These are phyloP conservation scores for Neuroterus valhalla DNA, from an alignment of 1,140 invertebrate genomes.

Conservation along the genomic window DNA sequence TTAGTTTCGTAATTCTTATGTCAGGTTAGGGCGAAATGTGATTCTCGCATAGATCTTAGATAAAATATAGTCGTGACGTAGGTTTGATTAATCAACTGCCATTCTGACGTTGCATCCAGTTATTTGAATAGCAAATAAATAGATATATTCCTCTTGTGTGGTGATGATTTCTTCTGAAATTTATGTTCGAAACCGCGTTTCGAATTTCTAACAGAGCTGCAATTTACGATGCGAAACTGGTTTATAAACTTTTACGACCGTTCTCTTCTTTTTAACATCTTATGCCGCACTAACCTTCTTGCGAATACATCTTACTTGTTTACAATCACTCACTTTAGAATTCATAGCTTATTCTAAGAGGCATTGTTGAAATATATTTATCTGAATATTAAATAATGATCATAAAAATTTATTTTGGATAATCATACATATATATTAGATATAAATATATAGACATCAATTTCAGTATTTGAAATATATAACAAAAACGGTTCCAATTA, in stretches of 20 bases:
- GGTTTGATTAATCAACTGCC: background rate
- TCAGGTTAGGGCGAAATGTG: background rate
- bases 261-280: constrained; percentile 8
- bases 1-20: background rate
- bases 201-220: constrained; percentile 22
- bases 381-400: too few species aligned
- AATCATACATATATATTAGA: too few species aligned
- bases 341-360: too few species aligned
- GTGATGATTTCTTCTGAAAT: constrained; percentile 14
- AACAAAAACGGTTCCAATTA: too few species aligned
- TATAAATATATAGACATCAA: too few species aligned
- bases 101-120: background rate
- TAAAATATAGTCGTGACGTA: too few species aligned
- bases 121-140: background rate
- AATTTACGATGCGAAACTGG: constrained; percentile 12
- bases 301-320: background rate
- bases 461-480: too few species aligned
- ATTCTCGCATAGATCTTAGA: background rate
- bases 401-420: too few species aligned
- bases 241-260: constrained; percentile 2
- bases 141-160: background rate
- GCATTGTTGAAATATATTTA: too few species aligned
- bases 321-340: too few species aligned
- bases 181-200: constrained; percentile 18
- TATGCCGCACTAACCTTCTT: background rate